These are phyloP conservation scores for Melikaiella ostensackeni DNA, from an alignment of 2,888 invertebrate species.

Conservation along the genomic window DNA sequence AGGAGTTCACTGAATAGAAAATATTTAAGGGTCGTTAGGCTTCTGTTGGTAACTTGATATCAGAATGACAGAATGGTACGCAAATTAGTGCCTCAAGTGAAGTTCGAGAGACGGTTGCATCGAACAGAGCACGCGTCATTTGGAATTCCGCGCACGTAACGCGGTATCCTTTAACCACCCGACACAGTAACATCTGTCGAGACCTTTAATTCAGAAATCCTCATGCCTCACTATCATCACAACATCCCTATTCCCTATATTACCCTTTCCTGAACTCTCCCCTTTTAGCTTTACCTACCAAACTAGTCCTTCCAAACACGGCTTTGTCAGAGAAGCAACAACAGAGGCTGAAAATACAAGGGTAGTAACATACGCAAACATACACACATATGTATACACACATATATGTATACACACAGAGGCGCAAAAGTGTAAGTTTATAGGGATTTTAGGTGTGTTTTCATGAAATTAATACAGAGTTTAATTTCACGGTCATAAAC, in stretches of 20 bases:
- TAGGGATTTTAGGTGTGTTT: conserved; percentile 70
- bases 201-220: conserved; percentile 37
- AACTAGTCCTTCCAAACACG: neutral
- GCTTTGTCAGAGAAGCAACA: neutral
- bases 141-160: conserved; percentile 29
- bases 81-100: conserved; percentile 27
- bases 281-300: neutral
- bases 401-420: neutral
- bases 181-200: conserved; percentile 40
- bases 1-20: neutral
- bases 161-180: conserved; percentile 38
- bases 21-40: neutral
- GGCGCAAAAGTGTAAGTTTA: conserved; percentile 53
- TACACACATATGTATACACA: too few species aligned
- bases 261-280: neutral
- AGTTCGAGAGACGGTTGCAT: conserved; percentile 33
- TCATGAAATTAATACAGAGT: conserved; percentile 73
- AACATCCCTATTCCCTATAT: conserved; percentile 24
- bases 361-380: neutral
- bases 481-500: conserved; percentile 71
- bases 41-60: conserved; percentile 24
- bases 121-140: conserved; percentile 21
- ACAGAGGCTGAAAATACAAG: neutral
- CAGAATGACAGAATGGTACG: conserved; percentile 14
- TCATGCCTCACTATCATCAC: conserved; percentile 35